Evolutionary conservation across 1,140 invertebrate species (phyloP).

Genomic region (Zeugodacus cucurbitae): DNA sequence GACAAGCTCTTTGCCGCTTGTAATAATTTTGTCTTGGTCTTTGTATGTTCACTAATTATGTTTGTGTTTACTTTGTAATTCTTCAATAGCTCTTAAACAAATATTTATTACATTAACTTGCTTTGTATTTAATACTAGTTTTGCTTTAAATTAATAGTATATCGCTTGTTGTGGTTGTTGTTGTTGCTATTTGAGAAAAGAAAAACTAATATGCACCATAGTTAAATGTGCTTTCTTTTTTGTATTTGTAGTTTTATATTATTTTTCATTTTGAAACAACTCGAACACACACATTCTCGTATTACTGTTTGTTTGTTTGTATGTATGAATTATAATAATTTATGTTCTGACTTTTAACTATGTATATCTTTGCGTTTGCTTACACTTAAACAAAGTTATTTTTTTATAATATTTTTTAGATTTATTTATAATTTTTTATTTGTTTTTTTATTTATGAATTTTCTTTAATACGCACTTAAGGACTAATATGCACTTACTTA

Average conservation of each 20-base stretch:
- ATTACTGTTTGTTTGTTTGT: neutral
- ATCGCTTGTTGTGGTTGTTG: neutral
- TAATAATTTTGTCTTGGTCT: conserved; percentile 6
- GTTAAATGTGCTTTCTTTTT: neutral
- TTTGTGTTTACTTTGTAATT: neutral
- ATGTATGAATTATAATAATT: neutral
- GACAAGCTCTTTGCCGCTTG: neutral
- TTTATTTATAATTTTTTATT: neutral
- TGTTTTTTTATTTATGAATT: neutral
- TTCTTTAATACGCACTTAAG: neutral
- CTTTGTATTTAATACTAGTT: neutral
- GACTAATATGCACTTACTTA: conserved; percentile 4
- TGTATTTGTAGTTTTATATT: neutral
- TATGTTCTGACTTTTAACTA: neutral
- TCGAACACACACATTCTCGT: neutral
- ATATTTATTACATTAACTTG: neutral
- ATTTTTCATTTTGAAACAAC: neutral
- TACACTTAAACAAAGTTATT: neutral
- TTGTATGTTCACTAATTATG: conserved; percentile 38
- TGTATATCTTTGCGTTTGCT: neutral
- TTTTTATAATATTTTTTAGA: neutral
- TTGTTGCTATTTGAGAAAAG: conserved; percentile 3
- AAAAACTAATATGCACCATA: neutral
- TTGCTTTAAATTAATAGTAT: conserved; percentile 18
- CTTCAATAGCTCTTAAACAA: neutral